These are phyloP conservation scores for Hydrochoerus hydrochaeris DNA, from an alignment of 2,113 vertebrate genomes.

Conservation along the genomic window DNA sequence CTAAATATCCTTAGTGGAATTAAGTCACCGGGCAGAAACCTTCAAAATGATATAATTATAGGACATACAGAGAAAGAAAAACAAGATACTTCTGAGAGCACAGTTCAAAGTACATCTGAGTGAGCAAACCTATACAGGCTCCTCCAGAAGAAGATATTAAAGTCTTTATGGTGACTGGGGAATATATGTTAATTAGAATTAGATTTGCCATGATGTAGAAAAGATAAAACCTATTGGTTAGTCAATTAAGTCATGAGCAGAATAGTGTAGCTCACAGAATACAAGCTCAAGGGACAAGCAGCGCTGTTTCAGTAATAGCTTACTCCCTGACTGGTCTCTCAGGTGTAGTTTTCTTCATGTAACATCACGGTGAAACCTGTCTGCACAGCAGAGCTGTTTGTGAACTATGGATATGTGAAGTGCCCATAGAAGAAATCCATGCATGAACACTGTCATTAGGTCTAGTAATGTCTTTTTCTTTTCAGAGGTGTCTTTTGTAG, in stretches of 20 bases:
- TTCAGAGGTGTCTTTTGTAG: background rate
- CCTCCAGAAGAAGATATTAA: background rate
- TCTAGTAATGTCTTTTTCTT: background rate
- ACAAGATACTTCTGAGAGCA: background rate
- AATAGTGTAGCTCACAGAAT: background rate
- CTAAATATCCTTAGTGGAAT: background rate
- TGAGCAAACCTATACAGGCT: background rate
- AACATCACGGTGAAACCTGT: background rate
- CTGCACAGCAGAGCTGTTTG: background rate
- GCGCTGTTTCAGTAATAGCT: background rate
- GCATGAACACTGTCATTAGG: background rate
- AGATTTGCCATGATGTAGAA: background rate
- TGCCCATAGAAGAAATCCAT: background rate
- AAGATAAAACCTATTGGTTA: background rate
- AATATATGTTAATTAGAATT: background rate
- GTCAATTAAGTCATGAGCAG: background rate
- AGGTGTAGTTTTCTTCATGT: background rate
- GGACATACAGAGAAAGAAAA: background rate
- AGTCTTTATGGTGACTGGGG: background rate
- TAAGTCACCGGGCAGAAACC: background rate
- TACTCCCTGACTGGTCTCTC: background rate
- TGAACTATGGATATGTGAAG: background rate
- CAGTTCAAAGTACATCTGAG: background rate
- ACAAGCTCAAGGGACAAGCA: background rate
- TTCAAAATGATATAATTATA: conserved; percentile 4